Conservation (phyloP, 2,113 vertebrate genomes). For the Peromyscus californicus region DNA sequence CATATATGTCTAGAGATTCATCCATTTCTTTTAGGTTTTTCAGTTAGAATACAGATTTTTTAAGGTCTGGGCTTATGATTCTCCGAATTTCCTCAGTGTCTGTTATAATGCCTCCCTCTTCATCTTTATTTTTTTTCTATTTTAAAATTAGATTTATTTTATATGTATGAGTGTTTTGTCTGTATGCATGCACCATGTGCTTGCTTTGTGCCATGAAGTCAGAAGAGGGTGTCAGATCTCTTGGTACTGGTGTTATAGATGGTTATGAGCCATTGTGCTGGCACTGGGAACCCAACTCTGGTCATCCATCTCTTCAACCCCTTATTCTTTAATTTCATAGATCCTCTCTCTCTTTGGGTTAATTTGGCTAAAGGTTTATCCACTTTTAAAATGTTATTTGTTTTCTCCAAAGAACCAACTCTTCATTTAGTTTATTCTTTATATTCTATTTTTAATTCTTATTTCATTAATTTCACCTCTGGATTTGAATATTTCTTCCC, state of each 20-base stretch:
- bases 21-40: neutral
- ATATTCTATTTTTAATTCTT: neutral
- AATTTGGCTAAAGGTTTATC: neutral
- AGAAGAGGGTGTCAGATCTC: neutral
- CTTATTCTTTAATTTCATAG: neutral
- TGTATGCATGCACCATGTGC: neutral
- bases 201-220: neutral
- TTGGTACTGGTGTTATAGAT: neutral
- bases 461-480: neutral
- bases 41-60: neutral
- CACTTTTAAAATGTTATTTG: neutral
- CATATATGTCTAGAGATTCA: neutral
- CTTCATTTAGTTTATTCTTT: neutral
- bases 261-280: neutral
- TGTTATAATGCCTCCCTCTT: neutral
- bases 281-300: neutral
- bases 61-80: neutral
- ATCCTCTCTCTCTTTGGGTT: neutral
- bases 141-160: neutral
- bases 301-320: neutral
- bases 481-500: neutral
- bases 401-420: neutral
- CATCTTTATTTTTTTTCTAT: neutral
- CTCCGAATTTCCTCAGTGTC: neutral
- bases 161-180: neutral